A percentile compares a stretch with the other conserved stretches of the same genome.
Conservation (phyloP, 2,888 invertebrate genomes). For the Hedya salicella region DNA sequence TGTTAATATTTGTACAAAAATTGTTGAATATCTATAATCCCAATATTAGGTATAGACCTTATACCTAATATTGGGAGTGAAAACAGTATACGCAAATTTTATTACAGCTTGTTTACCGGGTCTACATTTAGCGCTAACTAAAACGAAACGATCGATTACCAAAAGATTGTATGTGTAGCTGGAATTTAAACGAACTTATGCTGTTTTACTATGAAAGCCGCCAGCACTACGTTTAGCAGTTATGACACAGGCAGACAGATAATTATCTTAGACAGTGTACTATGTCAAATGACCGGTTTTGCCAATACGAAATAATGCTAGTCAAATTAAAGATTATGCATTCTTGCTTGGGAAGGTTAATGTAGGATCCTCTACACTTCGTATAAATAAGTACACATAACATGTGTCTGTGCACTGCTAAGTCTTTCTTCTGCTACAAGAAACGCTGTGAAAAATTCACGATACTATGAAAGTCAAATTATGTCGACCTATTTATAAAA, state of each 20-base stretch:
- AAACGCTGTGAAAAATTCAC: not conserved
- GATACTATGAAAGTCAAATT: not conserved
- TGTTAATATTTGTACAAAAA: slow-evolving; percentile 3
- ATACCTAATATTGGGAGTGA: not conserved
- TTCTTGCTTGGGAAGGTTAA: not conserved
- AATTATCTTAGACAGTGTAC: slow-evolving; percentile 10
- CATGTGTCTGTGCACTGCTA: not conserved
- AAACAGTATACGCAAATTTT: not conserved
- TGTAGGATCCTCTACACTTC: not conserved
- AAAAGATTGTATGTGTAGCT: not conserved
- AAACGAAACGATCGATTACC: not conserved
- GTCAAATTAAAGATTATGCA: not conserved
- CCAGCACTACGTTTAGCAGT: not conserved
- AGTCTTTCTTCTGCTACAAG: not conserved
- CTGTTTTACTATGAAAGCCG: not conserved
- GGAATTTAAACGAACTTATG: not conserved
- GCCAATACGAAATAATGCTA: not conserved
- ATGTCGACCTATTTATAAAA: not conserved
- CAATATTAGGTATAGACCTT: not conserved
- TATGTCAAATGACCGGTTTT: not conserved
- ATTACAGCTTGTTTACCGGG: not conserved
- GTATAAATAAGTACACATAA: not conserved
- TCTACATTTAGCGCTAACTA: not conserved
- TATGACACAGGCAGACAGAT: slow-evolving; percentile 2
- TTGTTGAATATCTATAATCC: too few species aligned